phyloP scores from a whole-genome alignment of 1,140 invertebrate species.

The Neomicropteryx cornuta region DNA sequence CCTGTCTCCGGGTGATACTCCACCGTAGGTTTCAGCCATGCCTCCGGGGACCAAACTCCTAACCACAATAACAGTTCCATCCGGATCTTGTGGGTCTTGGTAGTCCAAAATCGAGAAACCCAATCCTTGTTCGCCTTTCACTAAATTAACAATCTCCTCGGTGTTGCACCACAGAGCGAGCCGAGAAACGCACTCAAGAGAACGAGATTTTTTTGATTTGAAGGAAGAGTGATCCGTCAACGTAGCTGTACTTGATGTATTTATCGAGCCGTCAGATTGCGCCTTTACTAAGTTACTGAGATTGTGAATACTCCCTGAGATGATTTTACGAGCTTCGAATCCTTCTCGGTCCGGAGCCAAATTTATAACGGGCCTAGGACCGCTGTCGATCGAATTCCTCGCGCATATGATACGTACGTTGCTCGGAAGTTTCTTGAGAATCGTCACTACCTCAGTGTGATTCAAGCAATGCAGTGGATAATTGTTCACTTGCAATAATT shows the following conservation, averaged over 20 bases:
- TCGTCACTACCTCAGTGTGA: conserved; percentile 81
- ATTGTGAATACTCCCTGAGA: conserved; percentile 64
- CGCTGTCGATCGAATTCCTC: conserved; percentile 38
- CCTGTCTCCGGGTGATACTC: conserved; percentile 84
- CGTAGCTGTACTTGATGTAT: conserved; percentile 60
- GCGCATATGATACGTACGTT: conserved; percentile 76
- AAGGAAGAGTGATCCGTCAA: conserved; percentile 52
- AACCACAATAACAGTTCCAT: conserved; percentile 88
- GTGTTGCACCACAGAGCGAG: conserved; percentile 88
- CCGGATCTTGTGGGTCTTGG: conserved; percentile 78
- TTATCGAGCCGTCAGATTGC: conserved; percentile 76
- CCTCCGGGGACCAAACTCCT: conserved; percentile 87
- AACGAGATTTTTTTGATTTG: conserved; percentile 72
- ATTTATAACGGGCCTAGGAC: conserved; percentile 56
- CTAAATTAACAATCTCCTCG: conserved; percentile 74
- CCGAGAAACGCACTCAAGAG: conserved; percentile 83
- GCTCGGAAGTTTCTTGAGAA: conserved; percentile 77
- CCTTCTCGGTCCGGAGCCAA: conserved; percentile 64
- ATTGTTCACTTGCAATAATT: conserved; percentile 83
- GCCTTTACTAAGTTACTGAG: conserved; percentile 70
- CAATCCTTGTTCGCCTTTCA: conserved; percentile 82
- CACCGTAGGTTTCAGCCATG: conserved; percentile 76
- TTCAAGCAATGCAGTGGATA: conserved; percentile 74
- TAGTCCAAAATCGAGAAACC: conserved; percentile 95
- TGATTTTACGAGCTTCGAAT: conserved; percentile 63